Evolutionary conservation across 2,888 invertebrate genomes (phyloP).

Genomic region (Cenopis cana): DNA sequence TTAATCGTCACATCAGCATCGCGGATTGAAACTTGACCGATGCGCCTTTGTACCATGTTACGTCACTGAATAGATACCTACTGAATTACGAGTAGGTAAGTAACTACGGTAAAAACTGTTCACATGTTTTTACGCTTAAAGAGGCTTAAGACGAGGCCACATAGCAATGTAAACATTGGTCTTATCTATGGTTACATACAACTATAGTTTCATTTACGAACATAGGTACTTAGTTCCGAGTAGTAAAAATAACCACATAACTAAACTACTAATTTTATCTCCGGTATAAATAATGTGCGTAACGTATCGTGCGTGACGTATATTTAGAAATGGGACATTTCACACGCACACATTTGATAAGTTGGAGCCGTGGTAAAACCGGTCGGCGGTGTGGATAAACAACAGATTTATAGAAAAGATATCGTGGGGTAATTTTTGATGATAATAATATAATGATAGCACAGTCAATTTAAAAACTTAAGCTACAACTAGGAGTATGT

Average conservation of each 20-base stretch:
- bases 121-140: constrained; percentile 26
- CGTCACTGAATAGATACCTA: constrained; percentile 21
- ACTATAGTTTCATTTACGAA: constrained; percentile 1
- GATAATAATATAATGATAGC: neutral
- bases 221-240: neutral
- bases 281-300: constrained; percentile 33
- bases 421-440: constrained; percentile 20
- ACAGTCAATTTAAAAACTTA: neutral
- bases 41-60: constrained; percentile 6
- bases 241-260: neutral
- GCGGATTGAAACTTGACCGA: constrained; percentile 11
- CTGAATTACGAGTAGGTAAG: neutral
- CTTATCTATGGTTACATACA: neutral
- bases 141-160: constrained; percentile 21
- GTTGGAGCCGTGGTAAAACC: constrained; percentile 6
- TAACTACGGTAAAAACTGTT: constrained; percentile 13
- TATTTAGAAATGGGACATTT: constrained; percentile 44
- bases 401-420: constrained; percentile 5
- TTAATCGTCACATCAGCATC: constrained; percentile 1
- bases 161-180: constrained; percentile 32
- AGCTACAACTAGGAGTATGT: neutral
- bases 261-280: constrained; percentile 21
- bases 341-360: constrained; percentile 21
- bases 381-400: constrained; percentile 8
- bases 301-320: constrained; percentile 29